Base-by-base conservation (phyloP, 2,113 vertebrate species). In the Vidua macroura region DNA sequence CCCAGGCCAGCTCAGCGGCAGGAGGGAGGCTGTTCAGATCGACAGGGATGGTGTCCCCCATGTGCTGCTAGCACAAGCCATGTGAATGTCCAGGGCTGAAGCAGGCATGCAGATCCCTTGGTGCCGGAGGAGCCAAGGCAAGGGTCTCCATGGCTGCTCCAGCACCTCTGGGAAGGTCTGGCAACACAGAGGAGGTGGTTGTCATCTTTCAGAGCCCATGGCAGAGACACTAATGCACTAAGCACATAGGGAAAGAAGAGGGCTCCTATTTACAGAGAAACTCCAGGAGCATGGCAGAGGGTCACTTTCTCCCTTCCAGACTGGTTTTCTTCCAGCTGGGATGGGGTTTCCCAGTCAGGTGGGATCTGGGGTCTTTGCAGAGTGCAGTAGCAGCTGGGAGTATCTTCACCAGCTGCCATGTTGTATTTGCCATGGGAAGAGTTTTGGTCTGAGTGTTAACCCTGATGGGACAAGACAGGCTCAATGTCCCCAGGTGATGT, bases 361-460 rank as follows among this genome's bases (percentile, higher is more conserved):
- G 41, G 25, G 44, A 55, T 58, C 31, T 63, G 20, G 43, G 41
- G 3, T 80, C 70, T 88, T 73, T 64, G 51, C 22, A 73, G 37
- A 51, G 9, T 48, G 20, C 53, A 76, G 72, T 30, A 70, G 49
- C 2, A 11, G 30, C 10, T 83, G 53, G 33, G 21, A 62, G 19
- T n/a, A 62, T 37, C 55, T 62, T 86, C 12, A 4, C 41, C 37
- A 62, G 13, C n/a, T 9, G 4, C 31, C 0, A 0, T 24, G 52
- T 82, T 59, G 48, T 56, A 72, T 79, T 74, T 75, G n/a, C 56
- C 35, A 24, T 5, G 21, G 31, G 19, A 83, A 51, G 59, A 64
- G 15, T 41, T 86, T 56, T 73, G 28, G 15, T 73, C 68, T 53
- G 76, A 22, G 31, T 80, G 69, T 83, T 68, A 48, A 82, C 52